Base-by-base conservation (phyloP, 2,888 invertebrate species). In the Brenthis hecate region DNA sequence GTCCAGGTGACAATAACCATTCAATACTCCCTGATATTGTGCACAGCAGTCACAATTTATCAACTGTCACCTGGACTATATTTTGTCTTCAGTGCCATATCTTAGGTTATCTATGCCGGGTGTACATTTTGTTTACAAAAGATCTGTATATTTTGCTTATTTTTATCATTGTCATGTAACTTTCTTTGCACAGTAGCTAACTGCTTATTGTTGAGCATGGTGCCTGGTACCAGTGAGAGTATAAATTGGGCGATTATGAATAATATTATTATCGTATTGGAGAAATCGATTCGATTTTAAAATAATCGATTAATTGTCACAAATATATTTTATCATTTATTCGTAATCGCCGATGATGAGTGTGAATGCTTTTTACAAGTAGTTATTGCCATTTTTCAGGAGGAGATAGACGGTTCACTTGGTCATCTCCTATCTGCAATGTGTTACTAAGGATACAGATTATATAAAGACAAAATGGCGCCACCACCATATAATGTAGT, bases 351-450 rank as follows among this genome's bases (percentile, higher is more conserved):
- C 36, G 51, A 19, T 62, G 53, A 16, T 61, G 58, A 53, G 71
- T 71, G 68, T 73, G 69, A 70, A 66, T 74, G 54, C 55, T 85
- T 86, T 76, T 87, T 85, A 87, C 84, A 85, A 87, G 86, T 88
- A 88, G 88, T 78, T 85, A 81, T 87, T 83, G 78, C 82, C 80
- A 82, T 88, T 91, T 94, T 94, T 86, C 95, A 96, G 96, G 95
- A 95, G 86, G 95, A 96, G 85, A 87, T 94, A 85, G 91, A 93
- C 85, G 94, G 93, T 82, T 93, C 94, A 74, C 92, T 94, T 85
- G 95, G 95, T 88, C 93, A 94, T 86, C 92, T 95, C 85, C 94
- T 96, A 85, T 94, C 94, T 82, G 91, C 94, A 79, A 84, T 96
- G 89, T 93, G 92, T 87, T 94, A 94, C 88, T 95, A 94, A 85